Evolutionary conservation across 2,797 vertebrate species (phyloP).

Genomic region (Graptemys geographica): DNA sequence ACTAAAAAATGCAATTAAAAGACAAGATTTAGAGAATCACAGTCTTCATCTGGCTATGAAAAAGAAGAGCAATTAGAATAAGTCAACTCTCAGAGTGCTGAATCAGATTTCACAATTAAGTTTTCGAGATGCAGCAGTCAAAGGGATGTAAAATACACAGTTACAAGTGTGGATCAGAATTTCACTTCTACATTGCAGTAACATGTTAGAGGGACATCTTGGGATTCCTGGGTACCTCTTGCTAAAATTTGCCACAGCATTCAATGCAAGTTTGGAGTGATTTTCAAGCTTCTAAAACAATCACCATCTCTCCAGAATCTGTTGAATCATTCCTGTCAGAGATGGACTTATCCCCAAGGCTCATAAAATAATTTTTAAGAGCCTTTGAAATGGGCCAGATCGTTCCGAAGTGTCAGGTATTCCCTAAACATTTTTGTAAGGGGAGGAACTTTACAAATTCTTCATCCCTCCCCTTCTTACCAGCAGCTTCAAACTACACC

Average conservation of each 20-base stretch:
- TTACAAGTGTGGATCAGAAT: not conserved
- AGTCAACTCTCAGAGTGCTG: not conserved
- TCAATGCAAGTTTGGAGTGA: not conserved
- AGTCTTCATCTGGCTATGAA: not conserved
- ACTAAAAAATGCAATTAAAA: not conserved
- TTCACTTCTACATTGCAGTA: not conserved
- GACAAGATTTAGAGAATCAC: not conserved
- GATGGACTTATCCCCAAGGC: not conserved
- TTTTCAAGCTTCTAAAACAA: not conserved
- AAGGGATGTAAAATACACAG: not conserved
- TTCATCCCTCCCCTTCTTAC: not conserved
- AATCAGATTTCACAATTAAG: not conserved
- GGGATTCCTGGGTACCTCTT: not conserved
- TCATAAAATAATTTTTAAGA: not conserved
- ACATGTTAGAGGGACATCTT: not conserved
- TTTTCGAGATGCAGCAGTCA: not conserved
- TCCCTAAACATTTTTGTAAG: not conserved
- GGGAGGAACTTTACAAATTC: not conserved
- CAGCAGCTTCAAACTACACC: not conserved
- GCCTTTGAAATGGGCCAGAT: not conserved
- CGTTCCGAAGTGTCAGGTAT: not conserved
- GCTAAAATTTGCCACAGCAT: not conserved
- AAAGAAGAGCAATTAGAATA: not conserved
- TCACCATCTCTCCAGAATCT: not conserved
- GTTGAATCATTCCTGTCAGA: not conserved